A percentile compares a stretch with the other conserved stretches of the same genome.
Conservation (phyloP, 2,113 vertebrate genomes). For the Channa maculata region DNA sequence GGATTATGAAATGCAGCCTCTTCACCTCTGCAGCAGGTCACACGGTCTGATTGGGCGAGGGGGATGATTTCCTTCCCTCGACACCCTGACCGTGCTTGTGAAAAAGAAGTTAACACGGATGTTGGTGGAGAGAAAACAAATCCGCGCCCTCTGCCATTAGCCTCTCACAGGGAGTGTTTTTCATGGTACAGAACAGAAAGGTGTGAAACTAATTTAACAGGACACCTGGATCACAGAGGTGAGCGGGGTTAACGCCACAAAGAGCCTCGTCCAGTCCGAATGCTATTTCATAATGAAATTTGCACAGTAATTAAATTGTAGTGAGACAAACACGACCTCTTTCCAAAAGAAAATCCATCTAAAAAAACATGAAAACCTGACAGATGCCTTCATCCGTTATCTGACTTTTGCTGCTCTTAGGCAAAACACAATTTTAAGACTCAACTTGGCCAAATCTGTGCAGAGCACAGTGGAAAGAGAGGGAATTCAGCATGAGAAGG, state of each 20-base stretch:
- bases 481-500: not conserved
- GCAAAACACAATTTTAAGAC: not conserved
- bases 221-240: constrained; percentile 22
- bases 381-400: no score
- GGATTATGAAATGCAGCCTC: not conserved
- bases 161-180: not conserved
- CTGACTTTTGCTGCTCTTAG: not conserved
- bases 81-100: not conserved
- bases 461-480: not conserved
- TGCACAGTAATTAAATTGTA: no score
- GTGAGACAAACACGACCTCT: no score
- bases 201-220: constrained; percentile 12
- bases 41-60: not conserved
- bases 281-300: no score
- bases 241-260: constrained; percentile 7
- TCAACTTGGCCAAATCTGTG: not conserved
- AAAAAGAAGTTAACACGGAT: not conserved
- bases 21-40: not conserved
- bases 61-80: not conserved
- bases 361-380: no score
- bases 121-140: not conserved
- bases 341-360: no score
- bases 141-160: not conserved
- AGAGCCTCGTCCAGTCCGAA: not conserved
- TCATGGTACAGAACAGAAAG: not conserved